Conservation (phyloP, 2,797 vertebrate genomes). For the Typhlichthys eigenmanni region DNA sequence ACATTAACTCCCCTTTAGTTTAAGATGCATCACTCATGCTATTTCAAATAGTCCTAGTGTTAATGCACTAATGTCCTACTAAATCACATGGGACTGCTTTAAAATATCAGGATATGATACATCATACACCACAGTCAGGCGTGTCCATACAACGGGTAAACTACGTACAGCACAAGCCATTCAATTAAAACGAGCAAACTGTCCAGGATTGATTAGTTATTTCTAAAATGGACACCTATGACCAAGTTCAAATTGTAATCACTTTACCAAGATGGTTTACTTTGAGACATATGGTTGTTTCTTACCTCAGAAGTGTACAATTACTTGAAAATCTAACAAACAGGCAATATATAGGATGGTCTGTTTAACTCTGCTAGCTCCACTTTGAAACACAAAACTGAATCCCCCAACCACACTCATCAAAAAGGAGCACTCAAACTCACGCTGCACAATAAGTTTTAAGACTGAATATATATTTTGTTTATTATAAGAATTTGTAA, state of each 20-base stretch:
- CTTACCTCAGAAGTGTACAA: conserved; percentile 68
- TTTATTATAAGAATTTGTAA: conserved; percentile 82
- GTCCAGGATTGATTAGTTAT: conserved; percentile 66
- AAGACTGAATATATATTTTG: conserved; percentile 82
- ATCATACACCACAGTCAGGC: conserved; percentile 65
- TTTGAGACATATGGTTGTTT: conserved; percentile 67
- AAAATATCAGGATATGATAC: conserved; percentile 67
- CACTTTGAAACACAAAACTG: conserved; percentile 64
- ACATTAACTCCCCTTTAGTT: conserved; percentile 45
- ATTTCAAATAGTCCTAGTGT: conserved; percentile 62
- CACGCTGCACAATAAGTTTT: conserved; percentile 76
- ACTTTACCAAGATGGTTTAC: conserved; percentile 71
- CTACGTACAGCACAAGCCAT: conserved; percentile 74
- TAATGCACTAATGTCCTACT: conserved; percentile 65
- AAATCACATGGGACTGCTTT: conserved; percentile 72
- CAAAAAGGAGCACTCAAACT: conserved; percentile 74
- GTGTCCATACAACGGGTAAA: conserved; percentile 65
- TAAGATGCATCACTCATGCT: conserved; percentile 43
- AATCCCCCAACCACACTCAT: conserved; percentile 68
- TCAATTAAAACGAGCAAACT: conserved; percentile 73
- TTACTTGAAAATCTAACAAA: conserved; percentile 66
- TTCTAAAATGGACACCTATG: conserved; percentile 68
- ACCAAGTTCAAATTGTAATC: conserved; percentile 60
- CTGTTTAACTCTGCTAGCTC: conserved; percentile 58
- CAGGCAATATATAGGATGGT: conserved; percentile 66